Evolutionary conservation across 2,797 vertebrate species (phyloP).

Genomic region (Meda fulgida): DNA sequence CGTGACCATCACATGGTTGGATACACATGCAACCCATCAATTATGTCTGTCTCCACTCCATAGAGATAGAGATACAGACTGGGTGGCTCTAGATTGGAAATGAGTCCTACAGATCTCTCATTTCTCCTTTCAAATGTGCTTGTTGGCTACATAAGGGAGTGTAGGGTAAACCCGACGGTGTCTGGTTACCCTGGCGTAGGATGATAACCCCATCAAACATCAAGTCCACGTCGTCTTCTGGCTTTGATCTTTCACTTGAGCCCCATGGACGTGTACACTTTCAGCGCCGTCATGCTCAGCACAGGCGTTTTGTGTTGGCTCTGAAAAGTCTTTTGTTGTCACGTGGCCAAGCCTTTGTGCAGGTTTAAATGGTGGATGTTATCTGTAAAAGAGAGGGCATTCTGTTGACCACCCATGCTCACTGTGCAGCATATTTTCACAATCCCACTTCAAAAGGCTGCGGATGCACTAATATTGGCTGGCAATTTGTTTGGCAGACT

Average conservation of each 20-base stretch:
- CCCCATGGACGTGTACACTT: conserved; percentile 46
- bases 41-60: neutral
- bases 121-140: neutral
- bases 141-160: neutral
- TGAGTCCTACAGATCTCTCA: neutral
- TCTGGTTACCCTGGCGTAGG: neutral
- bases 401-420: conserved; percentile 65
- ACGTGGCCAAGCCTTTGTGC: conserved; percentile 68
- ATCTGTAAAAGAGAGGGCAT: conserved; percentile 53
- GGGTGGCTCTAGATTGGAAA: conserved; percentile 1
- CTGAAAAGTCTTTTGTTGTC: conserved; percentile 74
- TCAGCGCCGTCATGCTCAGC: conserved; percentile 20
- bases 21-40: neutral
- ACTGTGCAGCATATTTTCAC: conserved; percentile 21
- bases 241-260: conserved; percentile 48
- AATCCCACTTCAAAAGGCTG: conserved; percentile 38
- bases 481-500: conserved; percentile 12
- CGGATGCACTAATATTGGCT: neutral
- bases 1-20: conserved; percentile 12
- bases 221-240: neutral
- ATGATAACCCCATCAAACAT: neutral
- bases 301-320: conserved; percentile 57
- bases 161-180: neutral
- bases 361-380: conserved; percentile 60
- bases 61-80: neutral